Evolutionary conservation across 2,888 invertebrate genomes (phyloP).

Genomic region (Muscina levida): DNA sequence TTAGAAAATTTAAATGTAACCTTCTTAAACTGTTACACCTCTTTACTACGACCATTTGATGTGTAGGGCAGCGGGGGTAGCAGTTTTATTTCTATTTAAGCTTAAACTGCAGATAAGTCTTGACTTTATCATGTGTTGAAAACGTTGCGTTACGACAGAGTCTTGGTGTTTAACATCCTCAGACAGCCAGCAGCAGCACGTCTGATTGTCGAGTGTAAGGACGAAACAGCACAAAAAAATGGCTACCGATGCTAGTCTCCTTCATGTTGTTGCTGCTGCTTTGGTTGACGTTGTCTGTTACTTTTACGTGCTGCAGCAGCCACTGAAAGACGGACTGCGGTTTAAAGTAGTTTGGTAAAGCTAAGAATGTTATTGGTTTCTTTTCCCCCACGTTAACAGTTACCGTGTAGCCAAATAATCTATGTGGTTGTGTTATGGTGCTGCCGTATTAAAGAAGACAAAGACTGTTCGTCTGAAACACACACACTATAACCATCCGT

Average conservation of each 20-base stretch:
- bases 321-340: constrained; percentile 51
- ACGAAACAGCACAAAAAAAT: constrained; percentile 17
- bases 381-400: neutral
- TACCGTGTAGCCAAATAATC: too few relatives aligned
- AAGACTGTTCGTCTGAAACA: neutral
- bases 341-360: constrained; percentile 44
- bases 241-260: neutral
- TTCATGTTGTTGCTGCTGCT: constrained; percentile 36
- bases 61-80: neutral
- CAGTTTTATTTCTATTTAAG: constrained; percentile 60
- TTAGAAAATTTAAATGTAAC: constrained; percentile 58
- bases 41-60: neutral
- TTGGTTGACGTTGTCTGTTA: constrained; percentile 64
- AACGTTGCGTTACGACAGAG: constrained; percentile 47
- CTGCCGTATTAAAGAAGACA: constrained; percentile 31
- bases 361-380: neutral
- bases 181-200: constrained; percentile 65
- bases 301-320: constrained; percentile 60
- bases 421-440: constrained; percentile 49
- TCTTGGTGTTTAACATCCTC: constrained; percentile 51
- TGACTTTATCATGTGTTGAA: constrained; percentile 65
- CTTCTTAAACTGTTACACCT: constrained; percentile 47
- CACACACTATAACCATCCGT: constrained; percentile 1
- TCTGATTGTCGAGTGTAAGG: constrained; percentile 43
- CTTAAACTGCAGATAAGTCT: constrained; percentile 65